Evolutionary conservation across 35 echinoderm and acorn worm genomes (phyloP).

Genomic region (Diadema setosum): DNA sequence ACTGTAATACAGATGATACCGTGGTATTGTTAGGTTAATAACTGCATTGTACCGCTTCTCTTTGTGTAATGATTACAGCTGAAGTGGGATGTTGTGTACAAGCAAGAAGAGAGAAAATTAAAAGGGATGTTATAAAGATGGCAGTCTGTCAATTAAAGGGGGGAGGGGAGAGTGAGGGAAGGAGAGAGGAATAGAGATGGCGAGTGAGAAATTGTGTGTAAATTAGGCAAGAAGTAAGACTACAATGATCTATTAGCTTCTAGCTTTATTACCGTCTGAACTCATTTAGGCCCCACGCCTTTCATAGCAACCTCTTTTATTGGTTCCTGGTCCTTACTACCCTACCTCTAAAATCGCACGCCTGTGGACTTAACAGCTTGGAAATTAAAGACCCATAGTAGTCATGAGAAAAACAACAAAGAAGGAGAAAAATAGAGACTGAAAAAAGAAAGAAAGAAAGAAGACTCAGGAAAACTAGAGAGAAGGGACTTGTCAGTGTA

Average conservation of each 20-base stretch:
- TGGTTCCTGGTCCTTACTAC: neutral
- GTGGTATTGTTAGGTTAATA: too few species aligned
- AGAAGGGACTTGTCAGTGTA: neutral
- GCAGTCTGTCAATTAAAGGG: neutral
- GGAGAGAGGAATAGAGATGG: neutral
- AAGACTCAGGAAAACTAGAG: neutral
- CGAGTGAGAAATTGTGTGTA: neutral
- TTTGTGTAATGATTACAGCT: neutral
- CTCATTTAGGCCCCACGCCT: too few species aligned
- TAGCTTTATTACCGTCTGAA: too few species aligned
- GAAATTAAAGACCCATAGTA: too few species aligned
- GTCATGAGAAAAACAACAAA: neutral
- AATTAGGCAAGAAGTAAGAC: neutral
- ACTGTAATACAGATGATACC: too few species aligned
- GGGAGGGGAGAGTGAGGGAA: neutral
- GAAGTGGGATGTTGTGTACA: neutral
- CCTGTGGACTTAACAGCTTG: neutral
- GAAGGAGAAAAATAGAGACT: neutral
- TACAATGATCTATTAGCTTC: too few species aligned
- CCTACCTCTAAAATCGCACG: neutral
- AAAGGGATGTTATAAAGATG: neutral
- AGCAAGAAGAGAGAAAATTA: neutral
- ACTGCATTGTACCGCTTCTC: neutral
- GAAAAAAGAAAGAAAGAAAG: neutral
- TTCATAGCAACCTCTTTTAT: too few species aligned